phyloP scores from a whole-genome alignment of 2,888 invertebrate species.

The Tubulanus polymorphus region DNA sequence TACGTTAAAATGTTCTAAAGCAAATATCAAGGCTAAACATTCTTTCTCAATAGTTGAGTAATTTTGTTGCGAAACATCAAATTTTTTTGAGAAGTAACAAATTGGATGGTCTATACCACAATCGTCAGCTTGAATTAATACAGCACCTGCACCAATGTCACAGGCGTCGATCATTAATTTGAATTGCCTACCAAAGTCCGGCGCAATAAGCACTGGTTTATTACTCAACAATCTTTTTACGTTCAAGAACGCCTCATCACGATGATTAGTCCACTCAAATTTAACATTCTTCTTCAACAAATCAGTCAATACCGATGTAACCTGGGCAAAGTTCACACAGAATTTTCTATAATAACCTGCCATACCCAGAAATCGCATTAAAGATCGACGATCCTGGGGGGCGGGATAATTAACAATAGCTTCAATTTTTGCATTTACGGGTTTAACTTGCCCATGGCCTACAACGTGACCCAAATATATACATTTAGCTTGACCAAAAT shows the following conservation, averaged over 20 bases:
- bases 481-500: background rate
- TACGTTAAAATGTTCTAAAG: background rate
- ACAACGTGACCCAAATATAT: background rate
- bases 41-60: constrained; percentile 5
- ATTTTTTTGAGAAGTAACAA: constrained; percentile 1
- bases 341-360: background rate
- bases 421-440: background rate
- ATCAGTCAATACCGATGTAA: background rate
- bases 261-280: constrained; percentile 2
- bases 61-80: constrained; percentile 5
- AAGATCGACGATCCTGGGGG: too few species aligned
- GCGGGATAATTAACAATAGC: background rate
- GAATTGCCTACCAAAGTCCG: constrained; percentile 1
- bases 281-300: background rate
- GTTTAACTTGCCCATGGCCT: background rate
- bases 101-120: constrained; percentile 8
- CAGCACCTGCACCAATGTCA: constrained; percentile 3
- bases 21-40: background rate
- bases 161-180: constrained; percentile 4
- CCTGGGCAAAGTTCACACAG: background rate
- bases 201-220: constrained; percentile 5
- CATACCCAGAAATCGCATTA: background rate
- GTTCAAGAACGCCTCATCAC: constrained; percentile 4
- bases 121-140: constrained; percentile 5
- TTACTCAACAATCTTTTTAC: constrained; percentile 4